Evolutionary conservation across 2,113 vertebrate species (phyloP).

Genomic region (Erinaceus europaeus): DNA sequence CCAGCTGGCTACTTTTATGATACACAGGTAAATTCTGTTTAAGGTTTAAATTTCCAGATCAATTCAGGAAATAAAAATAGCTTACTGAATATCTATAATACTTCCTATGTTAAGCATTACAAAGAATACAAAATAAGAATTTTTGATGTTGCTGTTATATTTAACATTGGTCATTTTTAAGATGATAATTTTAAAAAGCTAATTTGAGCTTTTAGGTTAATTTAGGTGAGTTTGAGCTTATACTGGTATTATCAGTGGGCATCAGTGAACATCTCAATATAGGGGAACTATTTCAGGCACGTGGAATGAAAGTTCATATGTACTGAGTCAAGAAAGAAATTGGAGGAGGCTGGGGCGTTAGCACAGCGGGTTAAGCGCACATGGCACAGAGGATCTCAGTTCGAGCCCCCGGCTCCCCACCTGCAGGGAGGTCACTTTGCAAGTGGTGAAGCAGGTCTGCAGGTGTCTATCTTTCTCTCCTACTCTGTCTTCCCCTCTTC

Average conservation of each 20-base stretch:
- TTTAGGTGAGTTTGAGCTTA: background rate
- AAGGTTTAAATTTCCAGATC: background rate
- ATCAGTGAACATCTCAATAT: background rate
- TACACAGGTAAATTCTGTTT: constrained; percentile 88
- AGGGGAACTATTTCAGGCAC: background rate
- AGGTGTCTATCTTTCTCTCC: too few species aligned
- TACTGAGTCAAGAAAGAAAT: background rate
- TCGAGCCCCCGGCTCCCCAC: too few species aligned
- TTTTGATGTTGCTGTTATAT: background rate
- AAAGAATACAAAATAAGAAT: constrained; percentile 29
- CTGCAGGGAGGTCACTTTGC: too few species aligned
- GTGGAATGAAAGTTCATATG: background rate
- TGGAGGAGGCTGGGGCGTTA: too few species aligned
- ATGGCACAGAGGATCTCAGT: too few species aligned
- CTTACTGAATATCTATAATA: background rate
- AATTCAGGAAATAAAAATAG: background rate
- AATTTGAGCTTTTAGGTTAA: too few species aligned
- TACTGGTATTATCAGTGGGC: background rate
- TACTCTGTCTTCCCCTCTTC: too few species aligned
- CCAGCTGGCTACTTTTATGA: constrained; percentile 97
- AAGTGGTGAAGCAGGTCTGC: too few species aligned
- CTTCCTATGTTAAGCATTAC: background rate
- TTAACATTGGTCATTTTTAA: background rate
- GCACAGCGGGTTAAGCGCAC: too few species aligned
- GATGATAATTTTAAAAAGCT: background rate